These are phyloP conservation scores for Belonocnema kinseyi DNA, from an alignment of 1,140 invertebrate genomes.

Conservation along the genomic window DNA sequence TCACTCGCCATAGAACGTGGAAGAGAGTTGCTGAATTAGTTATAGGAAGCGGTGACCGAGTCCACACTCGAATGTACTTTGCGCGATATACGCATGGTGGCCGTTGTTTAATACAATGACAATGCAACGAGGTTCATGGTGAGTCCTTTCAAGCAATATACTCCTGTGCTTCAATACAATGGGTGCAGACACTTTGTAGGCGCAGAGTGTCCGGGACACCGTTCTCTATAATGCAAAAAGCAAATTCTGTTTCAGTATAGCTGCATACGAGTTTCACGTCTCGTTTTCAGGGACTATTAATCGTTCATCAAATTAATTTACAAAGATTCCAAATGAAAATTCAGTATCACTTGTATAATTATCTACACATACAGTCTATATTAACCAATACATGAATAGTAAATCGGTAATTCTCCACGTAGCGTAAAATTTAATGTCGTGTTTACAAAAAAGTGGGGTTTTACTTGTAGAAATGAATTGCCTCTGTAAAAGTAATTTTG, in stretches of 20 bases:
- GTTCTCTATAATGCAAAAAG: constrained; percentile 70
- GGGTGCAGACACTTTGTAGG: constrained; percentile 44
- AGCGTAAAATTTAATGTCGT: too few species aligned
- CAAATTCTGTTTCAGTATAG: constrained; percentile 52
- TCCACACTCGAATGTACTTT: constrained; percentile 51
- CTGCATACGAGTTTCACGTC: constrained; percentile 31
- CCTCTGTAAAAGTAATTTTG: too few species aligned
- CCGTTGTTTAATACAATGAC: constrained; percentile 72
- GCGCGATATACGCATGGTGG: constrained; percentile 51
- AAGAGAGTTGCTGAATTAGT: constrained; percentile 52
- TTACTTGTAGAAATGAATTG: too few species aligned
- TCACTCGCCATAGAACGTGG: constrained; percentile 32
- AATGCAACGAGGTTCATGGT: constrained; percentile 63
- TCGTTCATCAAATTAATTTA: neutral
- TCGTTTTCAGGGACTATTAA: neutral
- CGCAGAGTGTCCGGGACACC: constrained; percentile 59
- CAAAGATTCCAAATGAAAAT: too few species aligned
- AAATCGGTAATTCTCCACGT: too few species aligned
- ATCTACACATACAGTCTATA: too few species aligned
- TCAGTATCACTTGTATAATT: too few species aligned
- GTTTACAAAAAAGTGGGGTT: too few species aligned
- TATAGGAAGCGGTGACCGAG: constrained; percentile 47
- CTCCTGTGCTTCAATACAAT: constrained; percentile 51
- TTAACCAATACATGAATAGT: too few species aligned
- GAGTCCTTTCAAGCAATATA: constrained; percentile 45